These are phyloP conservation scores for Picathartes gymnocephalus DNA, from an alignment of 2,113 vertebrate genomes.

Conservation along the genomic window DNA sequence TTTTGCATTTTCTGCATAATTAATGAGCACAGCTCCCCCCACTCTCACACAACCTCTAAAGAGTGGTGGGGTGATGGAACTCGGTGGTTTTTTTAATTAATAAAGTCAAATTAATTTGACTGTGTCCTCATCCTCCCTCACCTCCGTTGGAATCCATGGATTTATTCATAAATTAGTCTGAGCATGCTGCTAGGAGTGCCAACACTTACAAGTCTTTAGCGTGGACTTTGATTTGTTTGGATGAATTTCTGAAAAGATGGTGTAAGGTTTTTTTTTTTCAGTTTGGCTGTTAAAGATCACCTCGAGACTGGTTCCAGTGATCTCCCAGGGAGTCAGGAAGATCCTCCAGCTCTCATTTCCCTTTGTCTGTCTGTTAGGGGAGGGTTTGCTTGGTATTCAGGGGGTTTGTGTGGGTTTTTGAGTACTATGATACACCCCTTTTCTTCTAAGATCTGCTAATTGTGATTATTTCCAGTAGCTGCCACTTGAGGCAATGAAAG, in stretches of 20 bases:
- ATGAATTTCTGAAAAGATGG: neutral
- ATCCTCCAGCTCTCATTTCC: neutral
- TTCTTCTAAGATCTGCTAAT: neutral
- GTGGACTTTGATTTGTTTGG: neutral
- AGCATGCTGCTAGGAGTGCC: neutral
- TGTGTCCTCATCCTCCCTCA: neutral
- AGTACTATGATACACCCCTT: neutral
- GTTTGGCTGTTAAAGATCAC: neutral
- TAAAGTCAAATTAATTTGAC: slow-evolving; percentile 51
- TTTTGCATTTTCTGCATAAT: slow-evolving; percentile 66
- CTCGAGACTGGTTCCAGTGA: neutral
- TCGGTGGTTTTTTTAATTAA: slow-evolving; percentile 59
- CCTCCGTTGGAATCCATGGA: neutral
- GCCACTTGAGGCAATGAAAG: neutral
- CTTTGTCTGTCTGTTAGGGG: neutral
- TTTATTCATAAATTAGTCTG: slow-evolving; percentile 3
- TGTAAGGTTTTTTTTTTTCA: neutral
- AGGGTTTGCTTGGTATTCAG: neutral
- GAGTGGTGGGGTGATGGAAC: slow-evolving; percentile 15
- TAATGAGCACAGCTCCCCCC: slow-evolving; percentile 22
- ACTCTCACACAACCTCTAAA: neutral
- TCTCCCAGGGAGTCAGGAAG: neutral
- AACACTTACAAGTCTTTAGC: neutral
- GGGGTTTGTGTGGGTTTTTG: neutral
- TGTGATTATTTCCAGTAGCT: neutral